Base-by-base conservation (phyloP, 2,888 invertebrate species). In the Andrena flavipes region DNA sequence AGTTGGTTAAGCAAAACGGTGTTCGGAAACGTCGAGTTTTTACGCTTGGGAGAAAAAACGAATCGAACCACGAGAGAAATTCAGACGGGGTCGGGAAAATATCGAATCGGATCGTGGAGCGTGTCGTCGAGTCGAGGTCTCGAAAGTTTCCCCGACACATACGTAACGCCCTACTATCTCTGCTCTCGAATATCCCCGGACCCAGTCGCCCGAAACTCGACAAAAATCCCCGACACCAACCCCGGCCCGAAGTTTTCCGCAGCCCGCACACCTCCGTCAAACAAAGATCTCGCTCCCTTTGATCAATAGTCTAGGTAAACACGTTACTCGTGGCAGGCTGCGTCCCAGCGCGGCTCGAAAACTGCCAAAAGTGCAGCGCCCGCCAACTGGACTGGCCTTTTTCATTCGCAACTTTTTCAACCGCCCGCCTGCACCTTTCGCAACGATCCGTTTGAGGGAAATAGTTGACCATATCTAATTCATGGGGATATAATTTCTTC, bases 241-340 rank as follows among this genome's bases (percentile, higher is more conserved):
- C 63, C 69, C 30, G 63, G 20, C 49, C 10, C 73, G 56, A 73
- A 80, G 73, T 80, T 80, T 80, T 68, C 73, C 80, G 48, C 62
- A 73, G 68, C 67, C 77, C 67, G 75, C 77, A 78, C 80, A 59
- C 73, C 80, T 73, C 80, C 48, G 59, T 65, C 62, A 26, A 79
- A 80, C 79, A 73, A 67, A 73, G 80, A 80, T 80, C 80, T 80
- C 80, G 73, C 49, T 56, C 80, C 80, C 80, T 56, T 80, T 80
- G 80, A 80, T 80, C 80, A 80, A 80, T 80, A 80, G 80, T 68
- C 80, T 68, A 80, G 80, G 80, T 80, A 80, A 80, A 80, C 80
- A 80, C 80, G 80, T 80, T 80, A 80, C 80, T 51, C 65, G 60
- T 42, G 72, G 48, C 80, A 72, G 64, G 49, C 79, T 72, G 80